Evolutionary conservation across 2,888 invertebrate genomes (phyloP).

Genomic region (Lasioglossum malachurum): DNA sequence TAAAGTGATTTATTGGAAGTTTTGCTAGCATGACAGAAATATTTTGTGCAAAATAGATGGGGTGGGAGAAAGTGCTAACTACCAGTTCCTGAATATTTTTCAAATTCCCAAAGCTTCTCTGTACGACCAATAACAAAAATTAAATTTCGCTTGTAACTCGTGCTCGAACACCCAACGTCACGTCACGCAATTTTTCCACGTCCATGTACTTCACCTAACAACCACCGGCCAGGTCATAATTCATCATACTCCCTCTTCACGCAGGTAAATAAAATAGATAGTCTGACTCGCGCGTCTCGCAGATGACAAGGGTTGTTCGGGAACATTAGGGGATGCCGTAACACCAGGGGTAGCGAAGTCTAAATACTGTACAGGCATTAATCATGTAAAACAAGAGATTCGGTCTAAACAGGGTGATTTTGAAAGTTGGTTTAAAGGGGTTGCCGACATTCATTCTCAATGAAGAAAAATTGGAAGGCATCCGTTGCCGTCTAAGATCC

Average conservation of each 20-base stretch:
- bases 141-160: not conserved
- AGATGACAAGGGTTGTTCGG: slow-evolving; percentile 1
- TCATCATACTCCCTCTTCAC: not conserved
- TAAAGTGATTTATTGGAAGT: not conserved
- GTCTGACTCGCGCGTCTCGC: not conserved
- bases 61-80: not conserved
- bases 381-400: slow-evolving; percentile 11
- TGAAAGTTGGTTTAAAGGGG: not conserved
- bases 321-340: not conserved
- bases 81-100: not conserved
- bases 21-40: not conserved
- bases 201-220: not conserved
- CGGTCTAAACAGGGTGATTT: slow-evolving; percentile 7
- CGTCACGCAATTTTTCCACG: not conserved
- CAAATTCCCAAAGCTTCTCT: not conserved
- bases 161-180: not conserved
- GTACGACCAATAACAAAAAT: not conserved
- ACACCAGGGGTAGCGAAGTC: not conserved
- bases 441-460: not conserved
- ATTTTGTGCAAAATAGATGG: not conserved
- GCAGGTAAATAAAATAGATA: slow-evolving; percentile 5
- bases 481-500: not conserved
- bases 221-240: slow-evolving; percentile 1
- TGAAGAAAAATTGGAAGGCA: slow-evolving; percentile 2
- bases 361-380: not conserved